Evolutionary conservation across 1,140 invertebrate genomes (phyloP), one percentile per base, ranked within the genome.

Genomic region (Parasteatoda tepidariorum): DNA sequence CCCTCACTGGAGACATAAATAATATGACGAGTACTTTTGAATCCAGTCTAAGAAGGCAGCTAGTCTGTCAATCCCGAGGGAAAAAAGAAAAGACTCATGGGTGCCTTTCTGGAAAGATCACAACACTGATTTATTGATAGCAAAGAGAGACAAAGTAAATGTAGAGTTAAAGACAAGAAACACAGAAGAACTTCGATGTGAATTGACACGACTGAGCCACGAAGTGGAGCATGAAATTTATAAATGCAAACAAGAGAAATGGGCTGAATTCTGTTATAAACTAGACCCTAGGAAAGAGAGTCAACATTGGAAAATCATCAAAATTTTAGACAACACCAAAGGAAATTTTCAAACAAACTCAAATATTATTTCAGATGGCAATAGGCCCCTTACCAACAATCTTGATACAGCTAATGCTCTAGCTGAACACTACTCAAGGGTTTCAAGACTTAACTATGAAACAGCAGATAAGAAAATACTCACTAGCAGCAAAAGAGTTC

Each of bases 231-330:
- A 59, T 4, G 55, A 7, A n/a, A 59, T 59, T 4, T 59, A 3
- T n/a, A 7, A 5, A 5, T 24, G 22, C 15, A 24, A 59, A 13
- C 5, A 13, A 41, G 13, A 41, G 13, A 41, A 41, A 41, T 41
- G 38, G 38, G 38, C 38, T 41, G 38, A 41, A 6, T 41, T 41
- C 38, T 59, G 55, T n/a, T 4, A 24, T 4, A 59, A 3, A 9
- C n/a, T 59, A 59, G 55, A 59, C 18, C 55, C 55, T 5, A 5
- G 18, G 18, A 59, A n/a, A 59, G 18, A 7, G n/a, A 7, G 7
- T 24, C 55, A 59, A 59, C 55, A 59, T 24, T 59, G 55, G 55
- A 59, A 59, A 7, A n/a, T 59, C 22, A 59, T 59, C 55, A 59
- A 59, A 59, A 59, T n/a, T 59, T n/a, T 59, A 5, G 18, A 59